Evolutionary conservation across 2,113 vertebrate genomes (phyloP).

Genomic region (Periophthalmus modestus): DNA sequence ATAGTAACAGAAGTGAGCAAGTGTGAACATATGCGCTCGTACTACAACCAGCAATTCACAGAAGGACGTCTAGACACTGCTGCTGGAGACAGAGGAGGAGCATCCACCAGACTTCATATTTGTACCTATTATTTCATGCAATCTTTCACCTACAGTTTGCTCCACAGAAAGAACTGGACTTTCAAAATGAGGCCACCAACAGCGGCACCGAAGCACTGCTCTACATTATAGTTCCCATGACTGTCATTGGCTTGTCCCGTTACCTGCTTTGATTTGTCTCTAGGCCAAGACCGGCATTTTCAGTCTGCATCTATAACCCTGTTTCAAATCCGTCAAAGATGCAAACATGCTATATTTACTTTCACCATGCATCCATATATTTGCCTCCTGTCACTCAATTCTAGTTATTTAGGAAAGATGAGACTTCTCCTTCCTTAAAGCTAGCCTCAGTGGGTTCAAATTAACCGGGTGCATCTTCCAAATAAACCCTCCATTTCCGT

Average conservation of each 20-base stretch:
- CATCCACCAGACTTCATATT: too few relatives aligned
- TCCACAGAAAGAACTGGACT: neutral
- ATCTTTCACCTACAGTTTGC: slow-evolving; percentile 13
- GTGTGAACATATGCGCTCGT: too few relatives aligned
- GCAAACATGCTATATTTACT: neutral
- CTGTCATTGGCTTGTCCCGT: neutral
- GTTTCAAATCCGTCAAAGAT: neutral
- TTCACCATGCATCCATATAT: neutral
- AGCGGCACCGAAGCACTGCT: slow-evolving; percentile 14
- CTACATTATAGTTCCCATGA: neutral
- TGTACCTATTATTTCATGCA: neutral
- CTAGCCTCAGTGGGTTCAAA: slow-evolving; percentile 7
- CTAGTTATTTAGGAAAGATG: neutral
- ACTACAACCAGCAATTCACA: too few relatives aligned
- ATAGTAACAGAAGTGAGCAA: too few relatives aligned
- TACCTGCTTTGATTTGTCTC: neutral
- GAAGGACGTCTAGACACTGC: too few relatives aligned
- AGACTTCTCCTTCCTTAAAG: neutral
- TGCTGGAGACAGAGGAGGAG: too few relatives aligned
- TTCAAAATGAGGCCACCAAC: slow-evolving; percentile 17
- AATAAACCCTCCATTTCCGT: slow-evolving; percentile 24
- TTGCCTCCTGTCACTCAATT: slow-evolving; percentile 1
- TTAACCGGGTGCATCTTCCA: slow-evolving; percentile 13
- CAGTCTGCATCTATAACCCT: neutral
- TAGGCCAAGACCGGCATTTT: neutral